Evolutionary conservation across 1,140 invertebrate genomes (phyloP), one percentile per base, ranked within the genome.

Genomic region (Anadara kagoshimensis): DNA sequence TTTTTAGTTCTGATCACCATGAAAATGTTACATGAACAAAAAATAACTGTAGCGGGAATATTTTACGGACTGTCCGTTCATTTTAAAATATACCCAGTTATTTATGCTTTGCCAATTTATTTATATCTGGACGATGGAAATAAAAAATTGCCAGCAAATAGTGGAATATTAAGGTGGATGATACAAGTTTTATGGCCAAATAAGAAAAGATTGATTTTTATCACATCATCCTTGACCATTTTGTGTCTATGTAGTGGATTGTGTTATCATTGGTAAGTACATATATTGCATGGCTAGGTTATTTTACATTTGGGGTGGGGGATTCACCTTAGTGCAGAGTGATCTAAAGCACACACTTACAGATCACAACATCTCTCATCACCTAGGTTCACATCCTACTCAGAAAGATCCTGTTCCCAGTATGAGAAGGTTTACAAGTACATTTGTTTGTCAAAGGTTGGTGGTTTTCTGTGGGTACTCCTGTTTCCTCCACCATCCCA

Each of bases 1-100:
- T 92, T 94, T 78, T 90, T 98, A 18, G 95, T 99, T 5, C 90
- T 98, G 5, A 78, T 93, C 10, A 94, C 94, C 7, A 81, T 94
- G 16, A 88, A 87, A 63, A 86, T 90, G 18, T 74, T 90, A 43
- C 81, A 83, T 59, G 75, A 83, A 41, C 78, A 78, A 67, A 72
- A 86, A 72, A 61, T 79, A 14, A 66, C 80, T 0, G 24, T 76
- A 29, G 63, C 95, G 5, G 97, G 96, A 2, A 70, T 97, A 5
- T 84, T 95, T 7, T 94, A 97, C 84, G 97, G 94, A 0, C 81
- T 98, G 14, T 93, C 97, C 0, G 93, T 99, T 79, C 98, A 99
- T 92, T 92, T 99, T 59, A 94, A 98, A 78, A 90, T 99, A 0
- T 99, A 99, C 90, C 97, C 98, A 2, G 82, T 98, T 11, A 93